Evolutionary conservation across 2,888 invertebrate species (phyloP).

Genomic region (Polyploca ridens): DNA sequence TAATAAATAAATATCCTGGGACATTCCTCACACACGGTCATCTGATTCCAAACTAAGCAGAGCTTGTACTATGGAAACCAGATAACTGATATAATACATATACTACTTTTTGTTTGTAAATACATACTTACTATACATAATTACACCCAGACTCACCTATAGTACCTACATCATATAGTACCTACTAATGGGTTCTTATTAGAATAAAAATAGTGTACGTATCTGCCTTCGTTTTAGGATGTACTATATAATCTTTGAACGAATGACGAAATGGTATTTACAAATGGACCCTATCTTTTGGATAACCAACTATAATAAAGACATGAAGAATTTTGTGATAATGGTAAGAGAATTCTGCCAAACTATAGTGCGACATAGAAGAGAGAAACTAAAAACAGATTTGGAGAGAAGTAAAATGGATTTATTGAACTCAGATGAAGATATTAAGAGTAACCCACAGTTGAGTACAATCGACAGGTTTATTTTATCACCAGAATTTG

Average conservation of each 20-base stretch:
- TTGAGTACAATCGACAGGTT: slow-evolving; percentile 72
- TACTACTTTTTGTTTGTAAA: no score
- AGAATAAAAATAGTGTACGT: no score
- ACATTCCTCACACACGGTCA: no score
- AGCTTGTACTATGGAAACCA: no score
- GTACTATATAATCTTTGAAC: slow-evolving; percentile 59
- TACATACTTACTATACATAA: no score
- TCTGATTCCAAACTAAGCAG: no score
- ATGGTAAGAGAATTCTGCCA: slow-evolving; percentile 39
- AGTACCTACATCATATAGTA: no score
- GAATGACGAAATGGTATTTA: slow-evolving; percentile 74
- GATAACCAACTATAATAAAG: slow-evolving; percentile 40
- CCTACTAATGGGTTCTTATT: no score
- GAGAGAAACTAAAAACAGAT: slow-evolving; percentile 38
- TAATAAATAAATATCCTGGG: no score
- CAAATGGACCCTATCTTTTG: slow-evolving; percentile 67
- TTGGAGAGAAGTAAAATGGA: slow-evolving; percentile 35
- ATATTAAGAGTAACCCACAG: slow-evolving; percentile 48
- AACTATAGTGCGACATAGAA: slow-evolving; percentile 45
- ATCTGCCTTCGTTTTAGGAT: slow-evolving; percentile 43
- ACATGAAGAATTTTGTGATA: slow-evolving; percentile 37
- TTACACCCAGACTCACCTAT: no score
- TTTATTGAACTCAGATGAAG: slow-evolving; percentile 50
- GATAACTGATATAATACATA: no score
- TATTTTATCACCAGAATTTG: slow-evolving; percentile 58